These are phyloP conservation scores for Ciconia stormi DNA, from an alignment of 2,113 vertebrate species.

Conservation along the genomic window DNA sequence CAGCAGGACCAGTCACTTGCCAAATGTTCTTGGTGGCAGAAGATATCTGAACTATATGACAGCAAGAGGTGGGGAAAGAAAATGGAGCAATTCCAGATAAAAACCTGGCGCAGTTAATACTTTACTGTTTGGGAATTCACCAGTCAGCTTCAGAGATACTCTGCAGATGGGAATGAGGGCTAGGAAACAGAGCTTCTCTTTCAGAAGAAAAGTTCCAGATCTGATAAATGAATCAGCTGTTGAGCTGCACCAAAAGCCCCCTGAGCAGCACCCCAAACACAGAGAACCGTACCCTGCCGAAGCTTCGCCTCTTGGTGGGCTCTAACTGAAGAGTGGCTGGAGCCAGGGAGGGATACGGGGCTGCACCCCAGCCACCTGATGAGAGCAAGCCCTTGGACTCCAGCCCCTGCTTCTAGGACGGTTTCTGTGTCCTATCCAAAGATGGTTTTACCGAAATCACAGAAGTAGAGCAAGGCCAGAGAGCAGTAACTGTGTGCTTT, in stretches of 20 bases:
- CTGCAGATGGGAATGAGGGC: not conserved
- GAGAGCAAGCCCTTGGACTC: not conserved
- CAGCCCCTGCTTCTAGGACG: not conserved
- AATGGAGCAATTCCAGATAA: not conserved
- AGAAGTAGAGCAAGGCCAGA: not conserved
- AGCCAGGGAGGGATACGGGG: not conserved
- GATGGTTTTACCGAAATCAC: not conserved
- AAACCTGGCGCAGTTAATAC: not conserved
- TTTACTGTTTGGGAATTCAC: not conserved
- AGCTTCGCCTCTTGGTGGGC: not conserved
- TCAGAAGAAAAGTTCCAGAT: not conserved
- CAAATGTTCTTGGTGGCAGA: not conserved
- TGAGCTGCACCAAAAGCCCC: not conserved
- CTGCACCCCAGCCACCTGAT: not conserved
- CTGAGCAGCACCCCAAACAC: not conserved
- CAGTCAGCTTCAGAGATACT: not conserved
- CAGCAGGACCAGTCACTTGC: not conserved
- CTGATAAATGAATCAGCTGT: not conserved
- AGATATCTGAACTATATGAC: not conserved
- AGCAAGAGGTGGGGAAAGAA: not conserved
- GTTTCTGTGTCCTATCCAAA: not conserved
- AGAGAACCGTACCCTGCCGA: rapidly evolving
- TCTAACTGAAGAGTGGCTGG: not conserved
- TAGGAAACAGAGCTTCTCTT: not conserved
- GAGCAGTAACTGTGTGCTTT: not conserved